Evolutionary conservation across 1,140 invertebrate species (phyloP), one percentile per base, ranked within the genome.

Genomic region (Marisa cornuarietis): DNA sequence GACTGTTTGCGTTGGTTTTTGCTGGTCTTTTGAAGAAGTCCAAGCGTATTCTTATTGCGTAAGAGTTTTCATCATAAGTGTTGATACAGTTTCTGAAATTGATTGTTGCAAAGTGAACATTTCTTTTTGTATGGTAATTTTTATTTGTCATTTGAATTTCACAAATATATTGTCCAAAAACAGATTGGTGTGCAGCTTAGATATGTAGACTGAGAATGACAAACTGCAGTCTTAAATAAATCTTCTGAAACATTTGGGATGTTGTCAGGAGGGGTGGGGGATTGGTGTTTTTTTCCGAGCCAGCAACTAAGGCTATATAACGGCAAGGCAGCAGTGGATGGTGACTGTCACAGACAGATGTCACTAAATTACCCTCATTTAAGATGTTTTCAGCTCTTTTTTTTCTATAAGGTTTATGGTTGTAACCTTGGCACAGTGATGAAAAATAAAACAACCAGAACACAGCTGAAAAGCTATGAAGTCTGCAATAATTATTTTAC

Each of bases 21-120:
- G 62, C 85, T 77, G 87, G 83, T 14, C 78, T 78, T 62, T 79
- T 85, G 73, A 83, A 84, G 76, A 87, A 83, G 76, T 88, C 87
- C 22, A 87, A 80, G 76, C 83, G 81, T 78, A 83, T 85, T 26
- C 77, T 88, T 24, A 83, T 84, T 20, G 78, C 77, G 87, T 88
- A 82, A 85, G 84, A 31, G 6, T 69, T 51, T 49, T 10, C 51
- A 18, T 8, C 42, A 22, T 71, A 51, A 51, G 1, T 71, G 14
- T n/a, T 77, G 51, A 74, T 75, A 31, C n/a, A 24, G 26, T 66
- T 75, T 18, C 16, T 63, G 24, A 72, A 49, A 58, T 42, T 42
- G 9, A 72, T 71, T 71, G 4, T 49, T 3, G 52, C 9, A 71
- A 49, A 51, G 31, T 69, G 66, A 69, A 69, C 24, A 3, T 22